phyloP scores from a whole-genome alignment of 2,797 vertebrate species.

The Tapirus indicus region DNA sequence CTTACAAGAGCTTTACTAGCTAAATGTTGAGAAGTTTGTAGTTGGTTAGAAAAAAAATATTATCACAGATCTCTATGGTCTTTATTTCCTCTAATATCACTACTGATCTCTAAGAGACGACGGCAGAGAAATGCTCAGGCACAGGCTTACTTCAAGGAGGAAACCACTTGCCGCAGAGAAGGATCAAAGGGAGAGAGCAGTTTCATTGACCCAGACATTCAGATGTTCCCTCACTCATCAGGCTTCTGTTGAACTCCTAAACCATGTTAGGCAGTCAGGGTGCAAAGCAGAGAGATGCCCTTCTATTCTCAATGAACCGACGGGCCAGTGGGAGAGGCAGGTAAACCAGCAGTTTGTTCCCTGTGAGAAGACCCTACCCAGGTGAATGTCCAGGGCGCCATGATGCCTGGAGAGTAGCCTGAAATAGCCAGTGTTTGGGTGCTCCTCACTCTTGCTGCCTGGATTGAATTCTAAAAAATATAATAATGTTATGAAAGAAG shows the following conservation, averaged over 20 bases:
- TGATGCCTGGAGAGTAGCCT: not conserved
- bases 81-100: not conserved
- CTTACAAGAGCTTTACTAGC: not conserved
- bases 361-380: not conserved
- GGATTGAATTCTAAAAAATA: not conserved
- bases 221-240: not conserved
- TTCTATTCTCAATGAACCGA: fast-evolving
- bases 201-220: not conserved
- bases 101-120: not conserved
- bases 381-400: fast-evolving
- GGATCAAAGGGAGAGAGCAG: not conserved
- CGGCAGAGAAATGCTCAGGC: not conserved
- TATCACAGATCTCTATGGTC: not conserved
- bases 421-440: not conserved
- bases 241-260: not conserved
- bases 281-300: not conserved
- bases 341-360: not conserved
- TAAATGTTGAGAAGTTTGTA: not conserved
- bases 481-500: not conserved
- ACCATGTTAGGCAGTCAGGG: not conserved
- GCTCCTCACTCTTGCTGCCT: not conserved
- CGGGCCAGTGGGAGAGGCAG: not conserved
- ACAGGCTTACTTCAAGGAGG: conserved; percentile 2
- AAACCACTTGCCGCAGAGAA: not conserved
- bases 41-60: not conserved